Percentiles rank a stretch among this genome's conserved stretches.
phyloP scores from a whole-genome alignment of 92 coral and sea anemone genomes.

The Ricordea florida region DNA sequence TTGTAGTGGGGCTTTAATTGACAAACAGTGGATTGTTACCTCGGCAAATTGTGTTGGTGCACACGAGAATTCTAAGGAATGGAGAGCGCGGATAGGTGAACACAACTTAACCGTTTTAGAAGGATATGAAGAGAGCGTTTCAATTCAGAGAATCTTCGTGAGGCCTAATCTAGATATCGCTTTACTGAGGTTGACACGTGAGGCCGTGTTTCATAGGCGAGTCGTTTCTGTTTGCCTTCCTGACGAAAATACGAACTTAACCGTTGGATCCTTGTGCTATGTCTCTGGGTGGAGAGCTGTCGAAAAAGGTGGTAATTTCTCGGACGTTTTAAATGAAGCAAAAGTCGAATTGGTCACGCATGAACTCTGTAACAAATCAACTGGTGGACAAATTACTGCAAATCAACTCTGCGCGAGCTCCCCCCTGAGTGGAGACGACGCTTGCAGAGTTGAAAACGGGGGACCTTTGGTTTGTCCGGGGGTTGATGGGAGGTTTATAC shows the following conservation, averaged over 20 bases:
- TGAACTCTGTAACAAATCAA: conserved; percentile 68
- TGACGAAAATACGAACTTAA: conserved; percentile 30
- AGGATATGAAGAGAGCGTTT: conserved; percentile 60
- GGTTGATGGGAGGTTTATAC: conserved; percentile 61
- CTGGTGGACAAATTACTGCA: conserved; percentile 50
- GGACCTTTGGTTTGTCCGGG: conserved; percentile 75
- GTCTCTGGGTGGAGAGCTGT: conserved; percentile 71
- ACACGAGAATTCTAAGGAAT: conserved; percentile 48
- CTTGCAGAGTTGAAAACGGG: conserved; percentile 82
- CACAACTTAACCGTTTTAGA: conserved; percentile 55
- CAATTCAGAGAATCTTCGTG: conserved; percentile 35
- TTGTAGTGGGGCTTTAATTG: conserved; percentile 86
- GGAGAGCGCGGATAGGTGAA: conserved; percentile 74
- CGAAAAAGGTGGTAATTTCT: conserved; percentile 14
- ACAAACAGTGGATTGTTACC: conserved; percentile 80
- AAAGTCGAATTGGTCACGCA: conserved; percentile 54
- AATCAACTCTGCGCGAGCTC: conserved; percentile 66
- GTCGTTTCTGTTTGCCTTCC: conserved; percentile 77
- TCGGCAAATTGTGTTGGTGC: conserved; percentile 74
- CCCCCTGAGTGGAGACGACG: conserved; percentile 42
- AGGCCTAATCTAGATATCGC: conserved; percentile 62
- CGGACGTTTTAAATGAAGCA: conserved; percentile 65
- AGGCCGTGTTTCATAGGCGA: conserved; percentile 50
- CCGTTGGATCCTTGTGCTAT: conserved; percentile 53
- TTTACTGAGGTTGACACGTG: conserved; percentile 57